Evolutionary conservation across 2,797 vertebrate genomes (phyloP).

Genomic region (Eulemur mongoz): DNA sequence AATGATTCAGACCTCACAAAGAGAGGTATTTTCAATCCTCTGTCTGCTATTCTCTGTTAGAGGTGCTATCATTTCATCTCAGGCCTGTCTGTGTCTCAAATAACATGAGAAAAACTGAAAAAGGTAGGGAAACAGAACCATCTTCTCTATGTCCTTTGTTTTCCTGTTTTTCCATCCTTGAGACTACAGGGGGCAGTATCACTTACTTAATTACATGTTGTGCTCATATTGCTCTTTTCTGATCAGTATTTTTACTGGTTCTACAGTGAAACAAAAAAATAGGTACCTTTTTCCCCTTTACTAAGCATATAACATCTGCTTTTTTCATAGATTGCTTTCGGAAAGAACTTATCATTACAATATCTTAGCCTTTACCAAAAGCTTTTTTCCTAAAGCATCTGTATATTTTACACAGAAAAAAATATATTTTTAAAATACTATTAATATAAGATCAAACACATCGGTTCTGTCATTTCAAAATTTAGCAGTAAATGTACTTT

Average conservation of each 20-base stretch:
- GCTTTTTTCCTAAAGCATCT: not conserved
- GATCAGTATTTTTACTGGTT: not conserved
- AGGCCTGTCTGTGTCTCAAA: not conserved
- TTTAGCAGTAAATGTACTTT: not conserved
- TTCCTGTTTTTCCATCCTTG: not conserved
- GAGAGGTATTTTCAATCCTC: not conserved
- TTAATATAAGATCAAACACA: not conserved
- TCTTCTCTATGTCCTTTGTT: not conserved
- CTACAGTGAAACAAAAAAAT: not conserved
- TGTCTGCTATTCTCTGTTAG: not conserved
- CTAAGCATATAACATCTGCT: not conserved
- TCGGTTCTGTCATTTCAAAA: not conserved
- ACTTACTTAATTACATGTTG: not conserved
- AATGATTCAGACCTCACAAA: not conserved
- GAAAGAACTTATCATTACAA: not conserved
- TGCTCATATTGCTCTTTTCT: not conserved
- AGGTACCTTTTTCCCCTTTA: not conserved
- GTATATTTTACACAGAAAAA: not conserved
- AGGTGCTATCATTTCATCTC: not conserved
- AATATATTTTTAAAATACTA: not conserved
- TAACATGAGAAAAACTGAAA: not conserved
- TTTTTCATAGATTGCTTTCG: not conserved
- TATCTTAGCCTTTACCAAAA: conserved; percentile 18
- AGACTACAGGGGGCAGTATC: not conserved
- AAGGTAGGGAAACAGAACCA: not conserved